Evolutionary conservation across 2,888 invertebrate genomes (phyloP).

Genomic region (Amblyteles armatorius): DNA sequence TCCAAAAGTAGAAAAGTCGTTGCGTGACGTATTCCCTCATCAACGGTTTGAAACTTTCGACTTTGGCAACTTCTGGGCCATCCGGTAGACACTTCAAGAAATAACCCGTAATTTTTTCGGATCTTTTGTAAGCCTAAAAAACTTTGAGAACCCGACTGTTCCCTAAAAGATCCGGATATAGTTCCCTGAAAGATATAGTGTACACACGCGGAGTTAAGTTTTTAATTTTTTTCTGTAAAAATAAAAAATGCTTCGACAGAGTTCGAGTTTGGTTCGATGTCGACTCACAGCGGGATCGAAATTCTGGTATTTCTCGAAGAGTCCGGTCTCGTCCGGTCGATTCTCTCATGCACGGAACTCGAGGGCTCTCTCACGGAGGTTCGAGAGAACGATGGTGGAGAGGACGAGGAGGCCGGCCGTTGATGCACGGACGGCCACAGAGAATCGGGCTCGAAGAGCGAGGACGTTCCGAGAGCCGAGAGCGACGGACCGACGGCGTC

Average conservation of each 20-base stretch:
- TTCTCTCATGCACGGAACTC: slow-evolving; percentile 45
- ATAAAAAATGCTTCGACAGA: neutral
- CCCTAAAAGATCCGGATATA: too few relatives aligned
- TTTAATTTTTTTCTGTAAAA: neutral
- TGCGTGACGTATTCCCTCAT: too few relatives aligned
- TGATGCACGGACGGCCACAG: neutral
- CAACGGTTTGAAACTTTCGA: too few relatives aligned
- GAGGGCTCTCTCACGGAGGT: slow-evolving; percentile 49
- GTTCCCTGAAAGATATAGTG: too few relatives aligned
- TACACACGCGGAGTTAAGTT: neutral
- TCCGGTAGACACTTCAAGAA: too few relatives aligned
- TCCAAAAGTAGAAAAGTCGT: too few relatives aligned
- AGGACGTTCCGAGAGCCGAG: neutral
- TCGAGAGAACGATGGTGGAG: slow-evolving; percentile 45
- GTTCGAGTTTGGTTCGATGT: neutral
- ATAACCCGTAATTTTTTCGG: too few relatives aligned
- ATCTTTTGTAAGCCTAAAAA: too few relatives aligned
- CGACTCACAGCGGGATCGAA: slow-evolving; percentile 21
- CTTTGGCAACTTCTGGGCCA: too few relatives aligned
- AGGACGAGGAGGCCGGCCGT: neutral
- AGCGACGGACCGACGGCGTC: slow-evolving; percentile 55
- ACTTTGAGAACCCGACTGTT: too few relatives aligned
- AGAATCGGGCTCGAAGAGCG: slow-evolving; percentile 1
- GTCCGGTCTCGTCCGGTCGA: slow-evolving; percentile 46
- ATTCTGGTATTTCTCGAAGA: slow-evolving; percentile 16